Conservation (phyloP, 2,797 vertebrate species). For the Acipenser oxyrinchus region DNA sequence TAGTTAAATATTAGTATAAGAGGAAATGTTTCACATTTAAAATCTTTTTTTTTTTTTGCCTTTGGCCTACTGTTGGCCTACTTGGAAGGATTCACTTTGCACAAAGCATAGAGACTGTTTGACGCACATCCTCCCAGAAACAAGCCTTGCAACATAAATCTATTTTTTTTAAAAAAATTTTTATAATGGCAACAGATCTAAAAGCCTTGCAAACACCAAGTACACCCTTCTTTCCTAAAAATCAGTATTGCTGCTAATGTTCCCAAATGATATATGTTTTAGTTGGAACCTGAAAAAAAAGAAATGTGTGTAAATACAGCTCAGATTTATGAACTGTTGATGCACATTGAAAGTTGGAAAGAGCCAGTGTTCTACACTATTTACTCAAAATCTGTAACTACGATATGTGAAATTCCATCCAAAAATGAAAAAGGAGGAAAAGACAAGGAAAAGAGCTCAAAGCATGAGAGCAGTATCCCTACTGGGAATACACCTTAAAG, state of each 20-base stretch:
- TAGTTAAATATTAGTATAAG: background rate
- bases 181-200: background rate
- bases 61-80: background rate
- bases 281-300: background rate
- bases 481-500: too few relatives aligned
- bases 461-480: too few relatives aligned
- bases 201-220: background rate
- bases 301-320: background rate
- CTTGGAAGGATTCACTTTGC: background rate
- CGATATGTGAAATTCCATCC: too few relatives aligned
- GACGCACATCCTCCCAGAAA: background rate
- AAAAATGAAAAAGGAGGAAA: too few relatives aligned
- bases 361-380: too few relatives aligned
- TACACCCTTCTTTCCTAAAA: background rate
- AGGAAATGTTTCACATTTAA: background rate
- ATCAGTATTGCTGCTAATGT: background rate
- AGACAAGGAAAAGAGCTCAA: too few relatives aligned
- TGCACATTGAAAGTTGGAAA: too few relatives aligned
- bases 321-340: background rate
- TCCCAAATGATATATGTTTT: background rate
- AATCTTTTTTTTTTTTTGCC: background rate
- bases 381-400: too few relatives aligned
- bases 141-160: background rate
- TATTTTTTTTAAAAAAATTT: background rate
- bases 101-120: background rate